These are phyloP conservation scores for Phycodurus eques DNA, from an alignment of 2,113 vertebrate genomes.

Conservation along the genomic window DNA sequence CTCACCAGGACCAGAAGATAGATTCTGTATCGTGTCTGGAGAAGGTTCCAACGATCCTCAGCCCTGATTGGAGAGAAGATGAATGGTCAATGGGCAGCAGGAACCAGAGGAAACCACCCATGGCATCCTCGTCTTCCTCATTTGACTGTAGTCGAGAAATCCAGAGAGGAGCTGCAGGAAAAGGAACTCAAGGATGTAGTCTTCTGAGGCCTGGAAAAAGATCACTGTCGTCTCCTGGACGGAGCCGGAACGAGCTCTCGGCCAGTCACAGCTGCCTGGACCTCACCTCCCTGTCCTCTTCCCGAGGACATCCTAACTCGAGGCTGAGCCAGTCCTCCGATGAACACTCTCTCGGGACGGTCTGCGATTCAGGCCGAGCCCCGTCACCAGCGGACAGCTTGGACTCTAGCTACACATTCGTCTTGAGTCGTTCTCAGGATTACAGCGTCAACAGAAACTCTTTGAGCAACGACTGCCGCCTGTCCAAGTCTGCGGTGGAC, in stretches of 20 bases:
- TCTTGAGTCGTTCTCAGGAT: slow-evolving; percentile 66
- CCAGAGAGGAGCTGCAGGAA: slow-evolving; percentile 32
- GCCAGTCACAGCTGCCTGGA: slow-evolving; percentile 65
- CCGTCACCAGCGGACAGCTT: slow-evolving; percentile 73
- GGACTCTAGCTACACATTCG: slow-evolving; percentile 78
- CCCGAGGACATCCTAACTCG: slow-evolving; percentile 47
- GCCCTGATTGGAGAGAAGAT: slow-evolving; percentile 39
- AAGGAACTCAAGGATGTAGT: slow-evolving; percentile 15
- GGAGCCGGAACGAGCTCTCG: slow-evolving; percentile 38
- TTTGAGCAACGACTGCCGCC: slow-evolving; percentile 45
- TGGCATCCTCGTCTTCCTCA: neutral
- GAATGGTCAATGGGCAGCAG: slow-evolving; percentile 12
- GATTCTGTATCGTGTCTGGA: slow-evolving; percentile 50
- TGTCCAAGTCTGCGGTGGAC: slow-evolving; percentile 72
- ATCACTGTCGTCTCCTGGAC: slow-evolving; percentile 28
- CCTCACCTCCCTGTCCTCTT: slow-evolving; percentile 36
- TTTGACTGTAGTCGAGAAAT: slow-evolving; percentile 8
- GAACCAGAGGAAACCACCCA: slow-evolving; percentile 42
- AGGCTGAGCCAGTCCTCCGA: slow-evolving; percentile 66
- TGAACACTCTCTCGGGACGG: slow-evolving; percentile 57
- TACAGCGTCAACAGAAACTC: slow-evolving; percentile 41
- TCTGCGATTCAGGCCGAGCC: slow-evolving; percentile 55
- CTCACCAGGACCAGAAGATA: slow-evolving; percentile 55
- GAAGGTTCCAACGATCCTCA: slow-evolving; percentile 58
- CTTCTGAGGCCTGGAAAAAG: slow-evolving; percentile 22